Evolutionary conservation across 2,113 vertebrate genomes (phyloP), one percentile per base, ranked within the genome.

Genomic region (Rhinopithecus roxellana): DNA sequence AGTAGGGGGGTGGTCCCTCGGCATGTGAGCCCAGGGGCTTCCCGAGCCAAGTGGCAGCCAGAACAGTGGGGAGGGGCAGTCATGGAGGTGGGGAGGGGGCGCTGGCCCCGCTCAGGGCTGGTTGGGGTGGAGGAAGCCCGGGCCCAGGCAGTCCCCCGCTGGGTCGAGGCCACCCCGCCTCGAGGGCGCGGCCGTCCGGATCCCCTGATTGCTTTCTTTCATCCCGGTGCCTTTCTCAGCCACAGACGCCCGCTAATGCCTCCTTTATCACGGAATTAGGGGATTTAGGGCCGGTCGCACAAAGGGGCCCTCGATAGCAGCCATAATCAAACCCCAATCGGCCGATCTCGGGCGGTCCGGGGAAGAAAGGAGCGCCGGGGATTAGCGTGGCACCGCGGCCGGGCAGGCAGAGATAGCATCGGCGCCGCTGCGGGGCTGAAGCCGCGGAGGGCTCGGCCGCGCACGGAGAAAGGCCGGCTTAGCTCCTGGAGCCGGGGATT

Each of bases 221-320:
- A 98, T 97, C 96, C 98, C 96, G 96, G 43, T 99, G 99, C 99
- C 99, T 99, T 99, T 99, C 99, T 99, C 99, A 99, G 99, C 99
- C 99, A 99, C 99, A 98, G 99, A 99, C 98, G 99, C 97, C 98
- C 78, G 97, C 98, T 99, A 99, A 99, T 99, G 98, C 98, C 98
- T 98, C 98, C 98, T 99, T 99, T 98, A 99, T 99, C 98, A 98
- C 98, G 98, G 99, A 99, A 99, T 99, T 99, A 99, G 98, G 98
- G 99, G 99, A 99, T 99, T 99, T 99, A 98, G 99, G 98, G 98
- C 98, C 98, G 97, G 98, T 98, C 85, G 97, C 98, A 98, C 98
- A 99, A 98, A 99, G 98, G 98, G 98, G 98, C 98, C 99, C 98
- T 98, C 99, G 98, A 99, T 99, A 99, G 99, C 97, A 96, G 98